Evolutionary conservation across 2,888 invertebrate species (phyloP), one percentile per base, ranked within the genome.

Genomic region (Pandemis cinnamomeana): DNA sequence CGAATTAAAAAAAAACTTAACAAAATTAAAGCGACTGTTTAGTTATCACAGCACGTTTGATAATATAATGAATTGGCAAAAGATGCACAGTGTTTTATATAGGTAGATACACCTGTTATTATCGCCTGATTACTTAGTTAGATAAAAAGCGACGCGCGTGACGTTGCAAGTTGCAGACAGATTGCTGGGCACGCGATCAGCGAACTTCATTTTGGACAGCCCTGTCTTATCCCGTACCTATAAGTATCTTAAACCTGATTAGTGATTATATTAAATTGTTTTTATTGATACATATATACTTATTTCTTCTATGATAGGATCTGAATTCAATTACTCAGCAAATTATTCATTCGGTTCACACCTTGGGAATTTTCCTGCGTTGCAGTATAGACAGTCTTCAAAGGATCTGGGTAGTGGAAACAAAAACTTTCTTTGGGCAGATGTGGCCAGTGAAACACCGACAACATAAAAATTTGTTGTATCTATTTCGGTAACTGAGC

Each of bases 21-120:
- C 11, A 60, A 27, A 6, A 8, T 60, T 3, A 20, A 60, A n/a
- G 51, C 13, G 11, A 27, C 58, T 15, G 3, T 53, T 53, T 53
- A 15, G 8, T 8, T 15, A 7, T n/a, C 53, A 53, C 15, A 53
- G 15, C 58, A 11, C 11, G 11, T 20, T 27, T 11, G 11, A 8
- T 55, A 20, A 15, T 58, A 58, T 27, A 58, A 58, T 58, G 58
- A 58, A 58, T 58, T 11, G 11, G 11, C 58, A 58, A 27, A 58
- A 58, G 5, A 58, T 2, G 11, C 11, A 20, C 55, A 11, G 20
- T 58, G 27, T 58, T 58, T 58, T 58, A 58, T 58, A 58, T 58
- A 58, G 8, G 55, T 58, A 58, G 8, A 20, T 8, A 55, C 20
- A 20, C 5, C 15, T 15, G 55, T 20, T 55, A 27, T 58, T 58